These are phyloP conservation scores for Syrmaticus mikado DNA, from an alignment of 2,113 vertebrate genomes.

Conservation along the genomic window DNA sequence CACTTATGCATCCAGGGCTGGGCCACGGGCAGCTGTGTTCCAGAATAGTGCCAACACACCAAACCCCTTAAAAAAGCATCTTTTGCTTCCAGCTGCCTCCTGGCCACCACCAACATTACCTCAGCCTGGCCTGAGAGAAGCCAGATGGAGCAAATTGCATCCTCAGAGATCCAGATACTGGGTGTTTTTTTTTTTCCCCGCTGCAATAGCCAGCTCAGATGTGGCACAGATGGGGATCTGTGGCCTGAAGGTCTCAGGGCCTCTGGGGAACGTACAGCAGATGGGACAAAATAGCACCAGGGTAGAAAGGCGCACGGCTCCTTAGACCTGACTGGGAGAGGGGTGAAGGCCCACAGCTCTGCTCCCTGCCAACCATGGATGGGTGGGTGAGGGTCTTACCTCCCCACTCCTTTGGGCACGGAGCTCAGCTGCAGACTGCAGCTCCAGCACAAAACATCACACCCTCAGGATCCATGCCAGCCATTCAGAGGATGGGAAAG, in stretches of 20 bases:
- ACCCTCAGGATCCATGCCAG: fast-evolving
- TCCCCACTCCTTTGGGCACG: fast-evolving
- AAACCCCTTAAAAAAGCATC: not conserved
- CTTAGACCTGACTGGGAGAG: not conserved
- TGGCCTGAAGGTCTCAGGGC: not conserved
- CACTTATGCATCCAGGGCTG: not conserved
- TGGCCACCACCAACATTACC: not conserved
- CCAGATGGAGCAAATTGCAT: not conserved
- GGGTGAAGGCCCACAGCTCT: not conserved
- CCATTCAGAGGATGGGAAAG: not conserved
- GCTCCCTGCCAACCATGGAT: fast-evolving
- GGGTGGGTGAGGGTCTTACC: not conserved
- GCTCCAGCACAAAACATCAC: fast-evolving
- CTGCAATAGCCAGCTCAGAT: not conserved
- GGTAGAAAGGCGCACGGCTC: not conserved
- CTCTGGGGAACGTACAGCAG: not conserved
- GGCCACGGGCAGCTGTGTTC: not conserved
- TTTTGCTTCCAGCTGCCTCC: not conserved
- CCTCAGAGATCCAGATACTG: not conserved
- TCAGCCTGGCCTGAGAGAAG: not conserved
- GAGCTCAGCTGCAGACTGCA: not conserved
- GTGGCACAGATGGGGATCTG: constrained; percentile 21
- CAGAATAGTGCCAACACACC: not conserved
- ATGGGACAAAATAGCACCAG: not conserved
- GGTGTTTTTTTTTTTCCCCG: not conserved